These are phyloP conservation scores for Psammodynastes pulverulentus DNA, from an alignment of 2,113 vertebrate genomes.

Conservation along the genomic window DNA sequence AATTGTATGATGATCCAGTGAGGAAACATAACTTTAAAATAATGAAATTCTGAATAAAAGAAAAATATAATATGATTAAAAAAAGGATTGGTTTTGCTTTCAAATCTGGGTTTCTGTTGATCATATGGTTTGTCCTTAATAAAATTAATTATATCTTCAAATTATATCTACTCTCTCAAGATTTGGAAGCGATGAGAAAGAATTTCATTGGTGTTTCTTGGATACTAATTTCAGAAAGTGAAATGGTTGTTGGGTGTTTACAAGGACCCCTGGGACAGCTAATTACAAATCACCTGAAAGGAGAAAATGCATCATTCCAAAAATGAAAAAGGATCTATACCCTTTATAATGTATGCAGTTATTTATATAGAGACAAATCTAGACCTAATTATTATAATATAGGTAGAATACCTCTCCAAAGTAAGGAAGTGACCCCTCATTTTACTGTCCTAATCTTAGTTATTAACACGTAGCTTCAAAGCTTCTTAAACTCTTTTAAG, in stretches of 20 bases:
- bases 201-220: background rate
- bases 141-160: background rate
- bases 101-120: background rate
- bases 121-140: background rate
- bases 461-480: background rate
- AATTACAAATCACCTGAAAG: background rate
- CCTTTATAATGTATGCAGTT: background rate
- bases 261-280: background rate
- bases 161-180: background rate
- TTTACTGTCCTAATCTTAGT: background rate
- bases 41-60: background rate
- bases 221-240: background rate
- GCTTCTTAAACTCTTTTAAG: background rate
- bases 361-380: background rate
- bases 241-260: background rate
- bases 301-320: background rate
- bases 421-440: background rate
- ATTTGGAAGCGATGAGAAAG: background rate
- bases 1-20: background rate
- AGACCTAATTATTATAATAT: background rate
- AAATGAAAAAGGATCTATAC: background rate
- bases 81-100: background rate
- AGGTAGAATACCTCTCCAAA: background rate
- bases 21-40: background rate
- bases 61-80: background rate